Evolutionary conservation across 2,797 vertebrate genomes (phyloP).

Genomic region (Syndactyla subalaris): DNA sequence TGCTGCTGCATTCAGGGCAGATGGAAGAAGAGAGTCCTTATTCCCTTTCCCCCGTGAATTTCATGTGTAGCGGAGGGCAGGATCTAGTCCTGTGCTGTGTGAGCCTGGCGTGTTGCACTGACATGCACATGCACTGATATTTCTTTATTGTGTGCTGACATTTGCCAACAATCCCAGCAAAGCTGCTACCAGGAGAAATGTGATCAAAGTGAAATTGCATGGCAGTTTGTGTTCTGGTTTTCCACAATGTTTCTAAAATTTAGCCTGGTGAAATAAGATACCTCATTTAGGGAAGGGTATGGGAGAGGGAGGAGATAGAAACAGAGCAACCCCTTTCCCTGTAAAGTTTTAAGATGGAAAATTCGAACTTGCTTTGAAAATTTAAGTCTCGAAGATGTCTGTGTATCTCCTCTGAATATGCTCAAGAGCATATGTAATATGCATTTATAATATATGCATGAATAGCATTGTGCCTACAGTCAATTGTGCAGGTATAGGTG

Average conservation of each 20-base stretch:
- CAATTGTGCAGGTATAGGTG: not conserved
- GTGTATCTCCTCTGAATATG: not conserved
- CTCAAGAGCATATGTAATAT: not conserved
- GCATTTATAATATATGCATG: not conserved
- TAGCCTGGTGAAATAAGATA: not conserved
- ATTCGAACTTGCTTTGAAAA: not conserved
- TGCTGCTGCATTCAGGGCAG: constrained; percentile 41
- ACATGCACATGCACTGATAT: not conserved
- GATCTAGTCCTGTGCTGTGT: not conserved
- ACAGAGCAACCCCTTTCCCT: not conserved
- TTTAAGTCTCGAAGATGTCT: not conserved
- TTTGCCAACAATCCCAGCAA: not conserved
- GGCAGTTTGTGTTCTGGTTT: not conserved
- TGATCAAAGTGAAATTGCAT: not conserved
- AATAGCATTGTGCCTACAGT: not conserved
- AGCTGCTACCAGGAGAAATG: not conserved
- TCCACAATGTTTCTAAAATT: not conserved
- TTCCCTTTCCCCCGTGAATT: constrained; percentile 28
- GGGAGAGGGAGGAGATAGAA: not conserved
- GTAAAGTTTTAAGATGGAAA: not conserved
- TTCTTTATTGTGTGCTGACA: not conserved
- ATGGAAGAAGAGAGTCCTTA: constrained; percentile 67
- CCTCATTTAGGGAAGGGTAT: not conserved
- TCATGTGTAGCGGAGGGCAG: not conserved
- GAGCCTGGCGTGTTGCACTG: not conserved